Conservation (phyloP, 2,113 vertebrate species). For the Centrocercus urophasianus region DNA sequence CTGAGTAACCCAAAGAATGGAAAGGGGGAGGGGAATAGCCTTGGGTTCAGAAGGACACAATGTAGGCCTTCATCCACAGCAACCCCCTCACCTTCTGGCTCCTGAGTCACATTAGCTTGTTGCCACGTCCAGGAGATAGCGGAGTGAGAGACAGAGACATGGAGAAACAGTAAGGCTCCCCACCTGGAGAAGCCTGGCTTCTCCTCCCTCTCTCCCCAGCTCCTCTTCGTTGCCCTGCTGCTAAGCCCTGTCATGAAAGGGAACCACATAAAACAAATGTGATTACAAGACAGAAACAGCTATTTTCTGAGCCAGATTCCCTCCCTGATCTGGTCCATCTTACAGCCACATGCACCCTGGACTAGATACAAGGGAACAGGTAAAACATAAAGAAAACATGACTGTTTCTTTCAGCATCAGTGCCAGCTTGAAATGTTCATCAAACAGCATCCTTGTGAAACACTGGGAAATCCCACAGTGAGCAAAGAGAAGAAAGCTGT, state of each 20-base stretch:
- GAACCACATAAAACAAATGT: not conserved
- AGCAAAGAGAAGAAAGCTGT: conserved; percentile 15
- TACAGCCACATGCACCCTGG: not conserved
- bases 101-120: conserved; percentile 34
- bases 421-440: not conserved
- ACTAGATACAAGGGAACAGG: not conserved
- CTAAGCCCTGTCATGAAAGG: not conserved
- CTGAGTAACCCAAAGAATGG: conserved; percentile 32
- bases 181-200: not conserved
- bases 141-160: not conserved
- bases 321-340: not conserved
- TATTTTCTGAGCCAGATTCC: not conserved
- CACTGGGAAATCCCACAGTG: not conserved
- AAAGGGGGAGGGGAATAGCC: conserved; percentile 6
- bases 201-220: not conserved
- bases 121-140: not conserved
- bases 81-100: not conserved
- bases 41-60: conserved; percentile 43
- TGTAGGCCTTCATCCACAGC: conserved; percentile 4
- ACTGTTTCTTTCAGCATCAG: not conserved
- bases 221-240: not conserved
- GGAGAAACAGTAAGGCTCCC: not conserved
- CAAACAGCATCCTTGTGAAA: not conserved
- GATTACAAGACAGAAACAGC: not conserved
- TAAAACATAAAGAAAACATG: not conserved